Percentiles rank a stretch among this genome's conserved stretches.
Evolutionary conservation across 2,113 vertebrate genomes (phyloP).

Genomic region (Myrmophylax atrothorax): DNA sequence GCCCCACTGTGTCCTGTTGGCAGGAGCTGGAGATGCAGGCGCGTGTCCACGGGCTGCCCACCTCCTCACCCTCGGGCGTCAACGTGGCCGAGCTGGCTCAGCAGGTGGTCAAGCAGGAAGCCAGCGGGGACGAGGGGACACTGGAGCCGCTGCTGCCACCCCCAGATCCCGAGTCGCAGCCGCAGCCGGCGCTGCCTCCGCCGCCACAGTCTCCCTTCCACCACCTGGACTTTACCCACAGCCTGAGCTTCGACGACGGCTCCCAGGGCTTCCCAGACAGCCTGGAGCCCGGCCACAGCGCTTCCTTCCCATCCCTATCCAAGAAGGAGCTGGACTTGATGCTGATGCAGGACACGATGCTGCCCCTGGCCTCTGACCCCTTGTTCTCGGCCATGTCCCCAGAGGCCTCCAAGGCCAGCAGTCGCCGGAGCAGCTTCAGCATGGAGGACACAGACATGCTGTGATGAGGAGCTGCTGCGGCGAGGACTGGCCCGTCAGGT

Average conservation of each 20-base stretch:
- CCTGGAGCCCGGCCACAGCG: conserved; percentile 83
- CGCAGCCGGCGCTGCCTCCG: conserved; percentile 55
- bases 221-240: conserved; percentile 88
- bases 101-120: conserved; percentile 89
- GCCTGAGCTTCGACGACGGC: conserved; percentile 87
- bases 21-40: conserved; percentile 99
- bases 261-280: conserved; percentile 80
- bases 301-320: conserved; percentile 81
- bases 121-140: conserved; percentile 76
- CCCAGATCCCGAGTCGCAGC: conserved; percentile 62
- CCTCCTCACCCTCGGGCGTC: conserved; percentile 84
- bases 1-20: background rate
- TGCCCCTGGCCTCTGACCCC: conserved; percentile 89
- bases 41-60: conserved; percentile 87
- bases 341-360: conserved; percentile 93
- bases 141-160: conserved; percentile 73
- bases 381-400: conserved; percentile 95
- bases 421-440: conserved; percentile 97
- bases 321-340: conserved; percentile 91
- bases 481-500: background rate
- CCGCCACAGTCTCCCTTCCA: conserved; percentile 76
- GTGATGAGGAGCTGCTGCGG: conserved; percentile 71
- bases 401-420: conserved; percentile 92
- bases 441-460: conserved; percentile 95
- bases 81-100: conserved; percentile 82